These are phyloP conservation scores for Ornithorhynchus anatinus DNA, from an alignment of 2,113 vertebrate genomes.

Conservation along the genomic window DNA sequence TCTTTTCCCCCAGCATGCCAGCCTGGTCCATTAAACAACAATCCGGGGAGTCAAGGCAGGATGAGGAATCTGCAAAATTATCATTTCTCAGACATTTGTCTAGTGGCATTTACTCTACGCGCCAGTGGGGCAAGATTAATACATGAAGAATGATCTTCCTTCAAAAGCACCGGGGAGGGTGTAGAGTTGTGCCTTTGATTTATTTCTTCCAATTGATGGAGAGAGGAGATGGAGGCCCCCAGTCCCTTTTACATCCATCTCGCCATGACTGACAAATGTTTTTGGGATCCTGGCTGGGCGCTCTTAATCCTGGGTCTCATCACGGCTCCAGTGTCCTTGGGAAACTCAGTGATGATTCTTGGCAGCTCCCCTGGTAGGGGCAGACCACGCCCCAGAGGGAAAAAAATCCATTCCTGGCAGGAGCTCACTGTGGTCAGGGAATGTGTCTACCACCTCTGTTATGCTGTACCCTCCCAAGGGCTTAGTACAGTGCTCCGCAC, in stretches of 20 bases:
- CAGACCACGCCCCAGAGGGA: too few species aligned
- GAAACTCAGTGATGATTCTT: slow-evolving; percentile 2
- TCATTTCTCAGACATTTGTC: neutral
- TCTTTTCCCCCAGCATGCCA: too few species aligned
- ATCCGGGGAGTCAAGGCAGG: too few species aligned
- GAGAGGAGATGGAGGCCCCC: neutral
- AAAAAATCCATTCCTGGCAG: too few species aligned
- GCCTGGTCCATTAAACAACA: too few species aligned
- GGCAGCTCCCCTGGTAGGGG: neutral
- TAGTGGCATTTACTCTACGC: neutral
- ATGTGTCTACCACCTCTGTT: too few species aligned
- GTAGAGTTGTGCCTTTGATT: neutral
- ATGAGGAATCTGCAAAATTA: too few species aligned
- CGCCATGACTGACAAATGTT: neutral
- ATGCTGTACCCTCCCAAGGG: too few species aligned
- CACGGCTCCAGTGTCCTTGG: neutral
- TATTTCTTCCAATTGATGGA: slow-evolving; percentile 6
- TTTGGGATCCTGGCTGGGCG: neutral
- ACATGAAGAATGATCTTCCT: neutral
- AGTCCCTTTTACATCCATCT: neutral
- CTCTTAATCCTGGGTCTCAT: neutral
- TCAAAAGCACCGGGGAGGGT: neutral
- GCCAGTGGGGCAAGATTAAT: neutral
- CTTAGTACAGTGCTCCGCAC: too few species aligned
- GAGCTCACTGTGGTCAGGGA: too few species aligned